These are phyloP conservation scores for Mimumesa dahlbomi DNA, from an alignment of 2,888 invertebrate genomes.

Conservation along the genomic window DNA sequence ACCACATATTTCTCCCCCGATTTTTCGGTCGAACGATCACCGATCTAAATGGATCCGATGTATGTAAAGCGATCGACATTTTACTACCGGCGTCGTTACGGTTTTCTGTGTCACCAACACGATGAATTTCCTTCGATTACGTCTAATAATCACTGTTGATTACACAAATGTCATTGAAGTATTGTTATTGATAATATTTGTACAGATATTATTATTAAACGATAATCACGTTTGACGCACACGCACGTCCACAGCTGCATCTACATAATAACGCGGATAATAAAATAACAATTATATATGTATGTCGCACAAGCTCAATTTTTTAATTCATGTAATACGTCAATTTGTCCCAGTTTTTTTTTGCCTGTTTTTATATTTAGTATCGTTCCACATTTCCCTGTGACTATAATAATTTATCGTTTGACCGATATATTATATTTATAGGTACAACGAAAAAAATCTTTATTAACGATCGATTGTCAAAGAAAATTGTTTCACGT, in stretches of 20 bases:
- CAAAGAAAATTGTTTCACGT: too few relatives aligned
- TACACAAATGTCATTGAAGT: constrained; percentile 5
- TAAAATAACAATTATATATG: constrained; percentile 1
- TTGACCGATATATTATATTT: too few relatives aligned
- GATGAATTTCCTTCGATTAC: not conserved
- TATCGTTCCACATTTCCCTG: too few relatives aligned
- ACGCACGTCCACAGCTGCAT: constrained; percentile 1
- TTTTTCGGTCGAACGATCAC: constrained; percentile 10
- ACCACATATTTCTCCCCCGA: constrained; percentile 4
- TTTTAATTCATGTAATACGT: too few relatives aligned
- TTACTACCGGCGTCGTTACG: not conserved
- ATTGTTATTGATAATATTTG: constrained; percentile 8
- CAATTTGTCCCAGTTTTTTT: too few relatives aligned
- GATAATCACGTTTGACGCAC: constrained; percentile 6
- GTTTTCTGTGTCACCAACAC: not conserved
- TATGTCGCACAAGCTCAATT: too few relatives aligned
- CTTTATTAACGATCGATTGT: too few relatives aligned
- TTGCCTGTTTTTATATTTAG: too few relatives aligned
- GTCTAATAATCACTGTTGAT: not conserved
- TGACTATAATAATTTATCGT: too few relatives aligned
- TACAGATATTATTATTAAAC: constrained; percentile 10
- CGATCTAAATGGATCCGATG: too few relatives aligned
- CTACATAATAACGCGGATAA: constrained; percentile 11
- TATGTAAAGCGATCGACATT: too few relatives aligned
- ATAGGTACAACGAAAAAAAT: too few relatives aligned